These are phyloP conservation scores for Sterna hirundo DNA, from an alignment of 2,113 vertebrate genomes.

Conservation along the genomic window DNA sequence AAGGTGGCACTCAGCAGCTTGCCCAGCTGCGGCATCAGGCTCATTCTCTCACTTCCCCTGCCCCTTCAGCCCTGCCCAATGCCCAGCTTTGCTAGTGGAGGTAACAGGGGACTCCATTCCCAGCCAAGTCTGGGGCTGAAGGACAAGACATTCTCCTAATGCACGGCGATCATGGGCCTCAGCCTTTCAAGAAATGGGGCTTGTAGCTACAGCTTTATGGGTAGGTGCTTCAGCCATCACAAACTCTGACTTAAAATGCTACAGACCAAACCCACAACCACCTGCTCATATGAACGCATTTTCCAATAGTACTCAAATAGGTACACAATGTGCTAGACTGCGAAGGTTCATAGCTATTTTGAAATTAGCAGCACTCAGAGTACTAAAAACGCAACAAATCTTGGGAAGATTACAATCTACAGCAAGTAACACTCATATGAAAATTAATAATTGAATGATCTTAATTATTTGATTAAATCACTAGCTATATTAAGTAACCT, in stretches of 20 bases:
- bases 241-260: background rate
- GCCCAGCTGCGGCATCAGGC: background rate
- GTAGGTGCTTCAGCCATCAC: background rate
- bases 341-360: background rate
- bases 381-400: background rate
- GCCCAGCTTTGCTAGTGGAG: background rate
- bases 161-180: background rate
- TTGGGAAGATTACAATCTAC: background rate
- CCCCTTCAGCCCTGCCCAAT: background rate
- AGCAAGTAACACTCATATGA: background rate
- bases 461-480: background rate
- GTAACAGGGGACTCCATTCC: background rate
- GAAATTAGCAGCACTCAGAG: background rate
- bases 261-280: background rate
- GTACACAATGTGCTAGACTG: background rate
- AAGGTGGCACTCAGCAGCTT: background rate
- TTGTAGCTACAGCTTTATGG: background rate
- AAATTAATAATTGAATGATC: background rate
- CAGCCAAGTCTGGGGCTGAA: background rate
- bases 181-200: background rate
- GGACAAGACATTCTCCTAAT: background rate
- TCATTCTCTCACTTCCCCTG: background rate
- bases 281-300: background rate
- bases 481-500: background rate
- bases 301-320: background rate